These are phyloP conservation scores for Taeniopygia guttata DNA, from an alignment of 2,797 vertebrate genomes.

Conservation along the genomic window DNA sequence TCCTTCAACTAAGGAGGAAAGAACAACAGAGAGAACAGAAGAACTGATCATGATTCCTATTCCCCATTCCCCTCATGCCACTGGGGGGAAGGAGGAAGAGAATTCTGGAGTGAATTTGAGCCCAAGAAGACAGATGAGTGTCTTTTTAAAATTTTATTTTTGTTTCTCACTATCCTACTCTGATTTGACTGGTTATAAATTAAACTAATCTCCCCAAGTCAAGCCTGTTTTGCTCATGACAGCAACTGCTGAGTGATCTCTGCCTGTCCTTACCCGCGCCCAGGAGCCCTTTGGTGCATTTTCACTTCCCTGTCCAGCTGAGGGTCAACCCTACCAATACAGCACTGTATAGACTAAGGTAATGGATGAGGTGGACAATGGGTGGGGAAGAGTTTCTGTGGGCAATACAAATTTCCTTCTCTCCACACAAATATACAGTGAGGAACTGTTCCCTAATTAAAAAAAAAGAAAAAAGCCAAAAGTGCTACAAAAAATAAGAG, in stretches of 20 bases:
- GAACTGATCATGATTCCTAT: neutral
- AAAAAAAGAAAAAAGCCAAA: neutral
- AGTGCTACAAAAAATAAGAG: neutral
- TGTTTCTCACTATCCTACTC: neutral
- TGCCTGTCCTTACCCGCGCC: neutral
- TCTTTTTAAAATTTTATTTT: neutral
- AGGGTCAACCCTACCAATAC: neutral
- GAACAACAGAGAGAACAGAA: neutral
- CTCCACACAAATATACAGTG: neutral
- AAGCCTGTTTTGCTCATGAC: neutral
- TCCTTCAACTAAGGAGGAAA: neutral
- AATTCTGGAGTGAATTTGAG: neutral
- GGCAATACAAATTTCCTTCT: neutral
- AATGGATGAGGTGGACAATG: neutral
- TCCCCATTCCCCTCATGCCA: neutral
- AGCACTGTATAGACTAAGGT: neutral
- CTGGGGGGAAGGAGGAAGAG: neutral
- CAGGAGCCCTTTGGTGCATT: neutral
- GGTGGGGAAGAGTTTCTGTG: neutral
- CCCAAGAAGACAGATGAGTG: neutral
- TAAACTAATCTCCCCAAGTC: neutral
- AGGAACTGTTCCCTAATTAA: neutral
- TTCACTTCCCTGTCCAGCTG: neutral
- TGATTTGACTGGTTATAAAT: neutral
- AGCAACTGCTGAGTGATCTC: neutral